Base-by-base conservation (phyloP, 2,797 vertebrate species). In the Galaxias olidus region DNA sequence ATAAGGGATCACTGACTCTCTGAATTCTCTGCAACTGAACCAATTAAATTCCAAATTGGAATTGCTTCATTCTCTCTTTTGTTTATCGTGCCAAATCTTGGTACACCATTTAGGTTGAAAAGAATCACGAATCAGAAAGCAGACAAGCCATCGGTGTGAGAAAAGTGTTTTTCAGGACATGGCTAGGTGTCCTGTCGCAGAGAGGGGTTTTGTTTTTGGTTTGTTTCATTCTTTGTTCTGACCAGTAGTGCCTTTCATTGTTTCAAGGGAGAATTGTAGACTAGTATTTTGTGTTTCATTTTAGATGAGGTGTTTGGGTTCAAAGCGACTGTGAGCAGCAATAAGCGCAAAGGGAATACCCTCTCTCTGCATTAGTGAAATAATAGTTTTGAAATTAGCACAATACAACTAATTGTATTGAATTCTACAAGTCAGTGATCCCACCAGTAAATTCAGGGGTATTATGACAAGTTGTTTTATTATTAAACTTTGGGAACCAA, bases 21-120 rank as follows among this genome's bases (percentile, higher is more conserved):
- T 91, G 96, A 95, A 97, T 99, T 98, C 95, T 96, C 86, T 94
- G 93, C 97, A 96, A 98, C 88, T 87, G 89, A 90, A 79, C 90
- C 92, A 79, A 91, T 96, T 92, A 94, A 96, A 97, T 99, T 98
- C 97, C 97, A 98, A 98, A 98, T 98, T 98, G 97, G 97, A 99
- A 99, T 98, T 95, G 94, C 93, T 94, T 93, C 93, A 90, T 97
- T 96, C 95, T 95, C 93, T 93, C 92, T 95, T 91, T 88, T 77
- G 87, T 95, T 95, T 94, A 96, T 95, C 84, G 96, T 98, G 96
- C 96, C 96, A 97, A 94, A 94, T 97, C 93, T 77, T 92, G 96
- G 96, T 92, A 91, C 96, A 95, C 87, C 67, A 4, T 89, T 90
- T 94, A 91, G 91, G 92, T 94, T 92, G 74, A 89, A 94, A 93